phyloP scores from a whole-genome alignment of 2,797 vertebrate species.

The Rallus crepitans region DNA sequence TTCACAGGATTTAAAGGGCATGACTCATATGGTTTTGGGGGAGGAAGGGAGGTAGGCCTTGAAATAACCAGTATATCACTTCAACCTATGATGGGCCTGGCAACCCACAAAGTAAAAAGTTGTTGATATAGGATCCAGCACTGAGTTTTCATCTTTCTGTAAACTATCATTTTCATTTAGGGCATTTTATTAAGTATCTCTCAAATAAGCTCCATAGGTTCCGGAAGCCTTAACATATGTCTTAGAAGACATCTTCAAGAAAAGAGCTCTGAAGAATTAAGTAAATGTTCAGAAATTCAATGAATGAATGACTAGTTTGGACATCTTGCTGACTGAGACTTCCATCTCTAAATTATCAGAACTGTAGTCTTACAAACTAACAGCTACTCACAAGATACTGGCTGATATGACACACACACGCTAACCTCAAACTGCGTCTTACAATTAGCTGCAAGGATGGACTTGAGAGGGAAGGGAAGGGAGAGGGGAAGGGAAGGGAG shows the following conservation, averaged over 20 bases:
- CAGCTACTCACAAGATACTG: background rate
- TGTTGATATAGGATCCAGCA: background rate
- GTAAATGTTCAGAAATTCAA: background rate
- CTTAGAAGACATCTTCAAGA: background rate
- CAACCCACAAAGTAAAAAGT: background rate
- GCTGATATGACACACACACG: background rate
- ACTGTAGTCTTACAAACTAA: background rate
- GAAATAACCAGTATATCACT: background rate
- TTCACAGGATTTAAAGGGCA: constrained; percentile 26
- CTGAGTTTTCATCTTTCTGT: background rate
- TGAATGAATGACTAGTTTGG: background rate
- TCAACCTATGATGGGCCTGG: background rate
- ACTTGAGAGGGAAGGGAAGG: background rate
- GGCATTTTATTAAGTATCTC: background rate
- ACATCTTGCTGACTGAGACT: background rate
- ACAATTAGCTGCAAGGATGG: background rate
- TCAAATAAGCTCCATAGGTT: background rate
- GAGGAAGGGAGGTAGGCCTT: background rate
- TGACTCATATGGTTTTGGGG: background rate
- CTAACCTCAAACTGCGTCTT: background rate
- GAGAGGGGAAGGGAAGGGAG: too few species aligned
- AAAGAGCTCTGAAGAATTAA: background rate
- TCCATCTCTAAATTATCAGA: background rate
- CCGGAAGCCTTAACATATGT: background rate
- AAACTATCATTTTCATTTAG: background rate